phyloP scores from a whole-genome alignment of 2,888 invertebrate species.

The Mactromeris polynyma region DNA sequence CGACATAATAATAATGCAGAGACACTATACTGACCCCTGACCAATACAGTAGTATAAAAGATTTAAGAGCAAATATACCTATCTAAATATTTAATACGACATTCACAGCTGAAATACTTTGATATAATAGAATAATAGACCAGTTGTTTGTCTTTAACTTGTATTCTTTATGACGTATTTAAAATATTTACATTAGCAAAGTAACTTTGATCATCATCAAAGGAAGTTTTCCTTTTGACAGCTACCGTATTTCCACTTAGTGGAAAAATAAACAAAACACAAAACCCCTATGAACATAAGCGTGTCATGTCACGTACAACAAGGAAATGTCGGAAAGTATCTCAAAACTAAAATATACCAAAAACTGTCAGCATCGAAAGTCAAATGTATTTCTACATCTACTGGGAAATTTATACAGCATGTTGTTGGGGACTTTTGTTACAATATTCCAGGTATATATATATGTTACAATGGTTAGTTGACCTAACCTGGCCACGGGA shows the following conservation, averaged over 20 bases:
- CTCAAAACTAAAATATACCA: neutral
- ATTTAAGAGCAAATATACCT: neutral
- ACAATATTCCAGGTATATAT: too few species aligned
- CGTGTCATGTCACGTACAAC: neutral
- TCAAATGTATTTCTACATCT: too few species aligned
- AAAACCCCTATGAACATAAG: neutral
- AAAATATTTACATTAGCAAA: neutral
- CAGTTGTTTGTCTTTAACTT: neutral
- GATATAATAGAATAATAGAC: neutral
- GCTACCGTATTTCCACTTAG: slow-evolving; percentile 2
- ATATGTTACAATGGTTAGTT: too few species aligned
- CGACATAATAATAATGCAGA: too few species aligned
- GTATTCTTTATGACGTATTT: neutral
- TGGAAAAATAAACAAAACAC: neutral
- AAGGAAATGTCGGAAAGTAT: neutral
- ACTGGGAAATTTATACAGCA: too few species aligned
- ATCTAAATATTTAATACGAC: neutral
- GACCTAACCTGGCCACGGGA: too few species aligned
- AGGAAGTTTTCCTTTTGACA: neutral
- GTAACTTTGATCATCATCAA: neutral
- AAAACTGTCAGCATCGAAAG: too few species aligned
- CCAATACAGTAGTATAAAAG: too few species aligned
- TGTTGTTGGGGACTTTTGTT: too few species aligned
- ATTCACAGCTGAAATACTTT: neutral
- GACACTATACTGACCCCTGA: too few species aligned